These are phyloP conservation scores for Philopotamus ludificatus DNA, from an alignment of 1,140 invertebrate genomes.

Conservation along the genomic window DNA sequence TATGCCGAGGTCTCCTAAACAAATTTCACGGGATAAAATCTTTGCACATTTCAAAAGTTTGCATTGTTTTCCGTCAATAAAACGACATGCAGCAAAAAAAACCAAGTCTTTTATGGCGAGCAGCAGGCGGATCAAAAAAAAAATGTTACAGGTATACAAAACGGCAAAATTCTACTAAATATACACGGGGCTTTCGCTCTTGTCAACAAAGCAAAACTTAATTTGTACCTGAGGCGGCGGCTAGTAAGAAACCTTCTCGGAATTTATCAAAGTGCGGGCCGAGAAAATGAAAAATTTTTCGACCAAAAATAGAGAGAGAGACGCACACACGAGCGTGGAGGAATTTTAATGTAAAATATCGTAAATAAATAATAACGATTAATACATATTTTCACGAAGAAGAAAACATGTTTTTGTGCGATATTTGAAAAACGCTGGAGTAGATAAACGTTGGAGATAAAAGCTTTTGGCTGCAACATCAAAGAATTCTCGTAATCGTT, in stretches of 20 bases:
- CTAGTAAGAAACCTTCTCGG: constrained; percentile 29
- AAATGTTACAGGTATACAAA: constrained; percentile 13
- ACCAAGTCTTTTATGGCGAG: not conserved
- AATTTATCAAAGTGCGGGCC: constrained; percentile 26
- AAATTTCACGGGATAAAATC: not conserved
- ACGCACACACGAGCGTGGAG: too few species aligned
- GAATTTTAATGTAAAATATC: not conserved
- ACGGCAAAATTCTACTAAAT: constrained; percentile 38
- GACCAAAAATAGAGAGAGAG: too few species aligned
- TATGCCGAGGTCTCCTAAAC: too few species aligned
- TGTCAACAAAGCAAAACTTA: constrained; percentile 40
- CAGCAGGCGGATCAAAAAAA: not conserved
- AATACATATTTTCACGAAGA: too few species aligned
- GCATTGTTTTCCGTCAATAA: not conserved
- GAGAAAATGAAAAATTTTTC: constrained; percentile 1
- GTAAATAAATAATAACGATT: too few species aligned
- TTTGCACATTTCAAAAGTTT: not conserved
- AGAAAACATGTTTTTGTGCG: too few species aligned
- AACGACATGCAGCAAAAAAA: not conserved
- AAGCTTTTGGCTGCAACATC: constrained; percentile 39
- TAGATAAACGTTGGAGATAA: constrained; percentile 23
- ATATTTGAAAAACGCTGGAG: not conserved
- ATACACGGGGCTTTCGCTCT: constrained; percentile 24
- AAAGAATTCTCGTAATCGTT: constrained; percentile 24
- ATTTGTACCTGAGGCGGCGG: constrained; percentile 37